These are phyloP conservation scores for Bergia puertoricense DNA, from an alignment of 92 coral and sea anemone species.

Conservation along the genomic window DNA sequence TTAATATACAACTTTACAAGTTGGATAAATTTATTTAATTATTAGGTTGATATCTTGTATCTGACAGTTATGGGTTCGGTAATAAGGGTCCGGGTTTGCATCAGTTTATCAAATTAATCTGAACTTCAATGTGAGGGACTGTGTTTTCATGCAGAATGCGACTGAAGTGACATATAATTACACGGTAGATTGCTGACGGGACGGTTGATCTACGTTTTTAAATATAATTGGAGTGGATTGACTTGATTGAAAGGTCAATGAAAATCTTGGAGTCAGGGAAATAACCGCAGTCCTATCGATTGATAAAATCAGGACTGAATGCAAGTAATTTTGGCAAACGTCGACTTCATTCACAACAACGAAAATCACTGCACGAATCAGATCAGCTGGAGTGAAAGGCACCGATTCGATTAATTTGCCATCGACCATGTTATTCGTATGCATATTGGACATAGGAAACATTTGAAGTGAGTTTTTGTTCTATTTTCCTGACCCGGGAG, in stretches of 20 bases:
- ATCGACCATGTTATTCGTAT: not conserved
- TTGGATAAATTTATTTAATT: not conserved
- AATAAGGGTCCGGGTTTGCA: not conserved
- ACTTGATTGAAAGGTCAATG: constrained; percentile 11
- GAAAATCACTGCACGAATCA: not conserved
- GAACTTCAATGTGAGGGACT: not conserved
- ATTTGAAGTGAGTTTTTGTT: not conserved
- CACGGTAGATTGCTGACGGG: not conserved
- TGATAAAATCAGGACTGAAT: constrained; percentile 9
- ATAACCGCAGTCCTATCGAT: constrained; percentile 11
- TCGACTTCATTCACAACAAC: not conserved
- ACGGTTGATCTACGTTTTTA: not conserved
- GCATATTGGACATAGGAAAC: constrained; percentile 1
- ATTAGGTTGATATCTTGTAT: not conserved
- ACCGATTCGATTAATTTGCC: not conserved
- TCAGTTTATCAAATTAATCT: not conserved
- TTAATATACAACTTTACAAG: no score
- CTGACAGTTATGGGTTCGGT: not conserved
- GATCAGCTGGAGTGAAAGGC: not conserved
- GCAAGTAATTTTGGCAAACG: constrained; percentile 11
- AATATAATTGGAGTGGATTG: not conserved
- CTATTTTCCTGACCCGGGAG: not conserved
- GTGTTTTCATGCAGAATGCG: not conserved
- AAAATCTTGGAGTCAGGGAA: not conserved
- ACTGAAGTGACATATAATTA: not conserved